phyloP scores from a whole-genome alignment of 2,888 invertebrate genomes.

The Clivina fossor region DNA sequence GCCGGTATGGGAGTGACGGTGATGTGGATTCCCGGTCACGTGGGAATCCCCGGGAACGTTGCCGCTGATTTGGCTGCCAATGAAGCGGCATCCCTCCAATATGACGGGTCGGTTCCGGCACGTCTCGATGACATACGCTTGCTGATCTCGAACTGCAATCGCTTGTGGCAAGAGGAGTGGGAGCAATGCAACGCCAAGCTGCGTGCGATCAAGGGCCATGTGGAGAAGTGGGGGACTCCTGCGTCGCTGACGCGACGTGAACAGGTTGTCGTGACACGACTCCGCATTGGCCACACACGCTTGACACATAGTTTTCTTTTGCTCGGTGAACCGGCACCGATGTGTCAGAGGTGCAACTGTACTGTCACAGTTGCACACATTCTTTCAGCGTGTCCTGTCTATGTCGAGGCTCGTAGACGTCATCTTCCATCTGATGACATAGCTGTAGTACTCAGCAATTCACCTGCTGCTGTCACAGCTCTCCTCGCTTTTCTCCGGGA shows the following conservation, averaged over 20 bases:
- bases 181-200: not conserved
- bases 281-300: slow-evolving; percentile 3
- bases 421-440: no score
- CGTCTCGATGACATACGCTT: not conserved
- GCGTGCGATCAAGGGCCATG: not conserved
- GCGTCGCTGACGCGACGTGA: not conserved
- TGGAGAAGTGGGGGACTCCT: not conserved
- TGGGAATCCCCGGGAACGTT: not conserved
- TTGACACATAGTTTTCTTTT: slow-evolving; percentile 2
- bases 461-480: no score
- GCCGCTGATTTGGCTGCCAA: slow-evolving; percentile 1
- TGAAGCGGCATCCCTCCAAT: not conserved
- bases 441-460: no score
- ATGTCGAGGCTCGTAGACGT: no score
- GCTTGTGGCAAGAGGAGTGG: slow-evolving; percentile 8
- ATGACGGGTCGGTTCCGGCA: not conserved
- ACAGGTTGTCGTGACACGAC: not conserved
- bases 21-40: slow-evolving; percentile 13
- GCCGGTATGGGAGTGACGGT: not conserved
- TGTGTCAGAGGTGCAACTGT: not conserved
- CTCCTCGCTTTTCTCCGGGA: no score
- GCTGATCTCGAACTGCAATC: not conserved
- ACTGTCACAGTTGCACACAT: not conserved
- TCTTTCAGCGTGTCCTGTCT: not conserved
- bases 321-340: not conserved